phyloP scores from a whole-genome alignment of 2,113 vertebrate genomes.

The Isurus oxyrinchus region DNA sequence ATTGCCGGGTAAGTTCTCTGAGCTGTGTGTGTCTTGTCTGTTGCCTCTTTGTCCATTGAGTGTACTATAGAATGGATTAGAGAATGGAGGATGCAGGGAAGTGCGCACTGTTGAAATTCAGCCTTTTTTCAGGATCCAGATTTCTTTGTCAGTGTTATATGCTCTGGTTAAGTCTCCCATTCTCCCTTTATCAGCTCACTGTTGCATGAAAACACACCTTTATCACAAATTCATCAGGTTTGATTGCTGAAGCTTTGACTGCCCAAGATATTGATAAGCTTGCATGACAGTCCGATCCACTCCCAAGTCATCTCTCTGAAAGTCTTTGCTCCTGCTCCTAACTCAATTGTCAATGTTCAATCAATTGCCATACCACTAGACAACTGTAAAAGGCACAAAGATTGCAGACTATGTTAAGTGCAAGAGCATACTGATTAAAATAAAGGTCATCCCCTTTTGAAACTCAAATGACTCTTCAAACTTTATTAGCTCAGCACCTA shows the following conservation, averaged over 20 bases:
- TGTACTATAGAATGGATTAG: neutral
- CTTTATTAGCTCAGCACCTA: neutral
- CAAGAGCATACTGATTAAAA: neutral
- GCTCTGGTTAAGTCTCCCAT: neutral
- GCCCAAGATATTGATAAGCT: neutral
- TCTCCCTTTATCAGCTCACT: neutral
- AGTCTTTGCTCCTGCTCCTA: neutral
- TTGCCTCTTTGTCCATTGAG: neutral
- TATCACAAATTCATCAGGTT: neutral
- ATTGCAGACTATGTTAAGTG: neutral
- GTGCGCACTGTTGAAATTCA: neutral
- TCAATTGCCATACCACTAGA: neutral
- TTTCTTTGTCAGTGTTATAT: neutral
- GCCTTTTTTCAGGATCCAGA: neutral
- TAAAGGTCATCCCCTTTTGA: neutral
- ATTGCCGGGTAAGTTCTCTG: conserved; percentile 78
- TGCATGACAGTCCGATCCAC: neutral
- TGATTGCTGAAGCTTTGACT: neutral
- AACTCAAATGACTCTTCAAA: neutral
- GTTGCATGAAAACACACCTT: neutral
- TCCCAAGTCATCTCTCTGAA: neutral
- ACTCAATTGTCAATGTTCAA: neutral
- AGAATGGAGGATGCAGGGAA: neutral
- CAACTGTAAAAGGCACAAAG: neutral
- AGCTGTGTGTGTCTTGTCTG: neutral